Evolutionary conservation across 2,113 vertebrate species (phyloP), one percentile per base, ranked within the genome.

Genomic region (Cryptomyrus ogoouensis): DNA sequence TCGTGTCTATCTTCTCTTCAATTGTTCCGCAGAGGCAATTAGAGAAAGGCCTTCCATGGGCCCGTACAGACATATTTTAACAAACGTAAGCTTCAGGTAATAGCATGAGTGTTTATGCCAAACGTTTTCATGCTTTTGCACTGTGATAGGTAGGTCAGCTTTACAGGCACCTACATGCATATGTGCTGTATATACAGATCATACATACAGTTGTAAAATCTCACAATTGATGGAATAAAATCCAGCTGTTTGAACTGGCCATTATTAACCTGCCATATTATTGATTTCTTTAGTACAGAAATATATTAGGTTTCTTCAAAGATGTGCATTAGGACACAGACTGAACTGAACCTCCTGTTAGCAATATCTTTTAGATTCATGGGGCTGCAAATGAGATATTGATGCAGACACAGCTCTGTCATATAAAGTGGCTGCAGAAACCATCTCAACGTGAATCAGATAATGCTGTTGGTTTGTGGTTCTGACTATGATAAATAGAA

Each of bases 341-440:
- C 92, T 88, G 80, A 90, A 91, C 91, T 91, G 91, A 92, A 92
- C 93, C 90, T 93, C 94, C 94, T 90, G 56, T 94, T 89, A 94
- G 95, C 93, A 93, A 94, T 93, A 94, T 94, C 94, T 94, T 95
- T 94, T 92, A 91, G 92, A 96, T 96, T 95, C 93, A 95, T 94
- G 94, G 94, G 92, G 93, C 91, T 88, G 91, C 90, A 95, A 95
- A 95, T 95, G 93, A 95, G 94, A 94, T 95, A 96, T 94, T 95
- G 95, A 96, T 94, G 93, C 49, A 90, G 92, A 94, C 89, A 86
- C 84, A 85, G 89, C 90, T 90, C 91, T 92, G 91, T 90, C 88
- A 31, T 50, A 88, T 52, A 92, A 93, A 90, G 90, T 80, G 92
- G 90, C 93, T 91, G 94, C 52, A 91, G 91, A 87, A 53, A 84